Conservation (phyloP, 92 coral and sea anemone genomes). For the Zoanthus solanderi region DNA sequence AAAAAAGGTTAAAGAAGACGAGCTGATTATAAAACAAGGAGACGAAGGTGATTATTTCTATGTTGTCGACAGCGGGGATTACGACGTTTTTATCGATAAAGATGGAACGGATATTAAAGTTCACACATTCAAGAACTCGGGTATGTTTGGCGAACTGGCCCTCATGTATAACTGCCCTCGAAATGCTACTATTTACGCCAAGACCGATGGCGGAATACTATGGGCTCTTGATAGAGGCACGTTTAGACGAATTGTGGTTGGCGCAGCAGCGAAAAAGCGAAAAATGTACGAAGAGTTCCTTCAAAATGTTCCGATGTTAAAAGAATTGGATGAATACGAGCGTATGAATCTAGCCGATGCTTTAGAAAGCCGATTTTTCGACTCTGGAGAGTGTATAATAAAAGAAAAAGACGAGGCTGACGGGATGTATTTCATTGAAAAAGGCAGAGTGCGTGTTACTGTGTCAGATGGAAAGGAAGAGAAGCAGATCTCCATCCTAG, state of each 20-base stretch:
- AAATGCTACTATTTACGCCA: slow-evolving; percentile 95
- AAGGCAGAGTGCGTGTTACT: slow-evolving; percentile 82
- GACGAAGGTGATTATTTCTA: slow-evolving; percentile 98
- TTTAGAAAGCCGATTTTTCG: slow-evolving; percentile 79
- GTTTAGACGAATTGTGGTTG: slow-evolving; percentile 92
- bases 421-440: slow-evolving; percentile 98
- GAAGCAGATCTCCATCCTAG: slow-evolving; percentile 82
- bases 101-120: slow-evolving; percentile 78
- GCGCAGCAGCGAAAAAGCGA: slow-evolving; percentile 91
- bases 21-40: slow-evolving; percentile 90
- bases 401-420: slow-evolving; percentile 93
- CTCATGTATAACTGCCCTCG: slow-evolving; percentile 98
- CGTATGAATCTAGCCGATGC: slow-evolving; percentile 96
- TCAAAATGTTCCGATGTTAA: slow-evolving; percentile 88
- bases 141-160: slow-evolving; percentile 98
- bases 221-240: slow-evolving; percentile 97
- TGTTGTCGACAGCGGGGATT: slow-evolving; percentile 90
- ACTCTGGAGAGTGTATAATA: slow-evolving; percentile 88
- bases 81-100: slow-evolving; percentile 86
- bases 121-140: slow-evolving; percentile 86
- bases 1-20: slow-evolving; percentile 79
- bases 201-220: slow-evolving; percentile 78
- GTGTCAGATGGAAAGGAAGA: slow-evolving; percentile 76
- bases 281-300: slow-evolving; percentile 88
- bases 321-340: slow-evolving; percentile 86